Conservation (phyloP, 1,140 invertebrate genomes). For the Pseudomyrmex sp. region DNA sequence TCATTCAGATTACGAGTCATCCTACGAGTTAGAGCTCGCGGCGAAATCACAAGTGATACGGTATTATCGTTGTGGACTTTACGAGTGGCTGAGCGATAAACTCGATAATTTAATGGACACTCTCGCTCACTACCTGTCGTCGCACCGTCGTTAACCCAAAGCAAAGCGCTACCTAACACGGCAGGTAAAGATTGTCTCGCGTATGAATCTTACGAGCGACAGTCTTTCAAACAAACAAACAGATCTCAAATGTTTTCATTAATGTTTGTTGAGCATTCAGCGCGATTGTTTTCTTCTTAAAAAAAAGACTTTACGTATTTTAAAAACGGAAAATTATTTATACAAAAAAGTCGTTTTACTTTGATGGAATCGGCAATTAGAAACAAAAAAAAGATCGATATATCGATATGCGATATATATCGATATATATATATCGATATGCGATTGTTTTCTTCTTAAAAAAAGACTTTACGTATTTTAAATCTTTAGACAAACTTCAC, state of each 20-base stretch:
- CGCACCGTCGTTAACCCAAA: conserved; percentile 69
- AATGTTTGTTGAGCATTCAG: neutral
- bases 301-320: neutral
- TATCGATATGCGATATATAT: no score
- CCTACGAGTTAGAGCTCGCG: neutral
- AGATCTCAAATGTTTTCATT: neutral
- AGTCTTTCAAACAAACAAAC: neutral
- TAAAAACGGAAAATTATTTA: no score
- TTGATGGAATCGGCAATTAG: no score
- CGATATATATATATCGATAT: no score
- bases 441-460: neutral
- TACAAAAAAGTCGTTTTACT: no score
- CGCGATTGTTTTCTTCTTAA: neutral
- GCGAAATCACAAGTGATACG: conserved; percentile 58
- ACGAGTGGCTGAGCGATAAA: conserved; percentile 76
- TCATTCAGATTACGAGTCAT: conserved; percentile 48
- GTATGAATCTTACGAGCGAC: neutral
- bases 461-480: neutral
- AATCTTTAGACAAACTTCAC: no score
- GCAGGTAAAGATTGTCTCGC: conserved; percentile 61
- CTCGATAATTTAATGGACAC: conserved; percentile 77
- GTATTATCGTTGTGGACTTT: conserved; percentile 70
- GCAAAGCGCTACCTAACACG: conserved; percentile 50
- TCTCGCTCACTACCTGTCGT: conserved; percentile 70
- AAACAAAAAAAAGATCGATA: no score